Conservation (phyloP, 2,888 invertebrate genomes). For the Deilephila elpenor region DNA sequence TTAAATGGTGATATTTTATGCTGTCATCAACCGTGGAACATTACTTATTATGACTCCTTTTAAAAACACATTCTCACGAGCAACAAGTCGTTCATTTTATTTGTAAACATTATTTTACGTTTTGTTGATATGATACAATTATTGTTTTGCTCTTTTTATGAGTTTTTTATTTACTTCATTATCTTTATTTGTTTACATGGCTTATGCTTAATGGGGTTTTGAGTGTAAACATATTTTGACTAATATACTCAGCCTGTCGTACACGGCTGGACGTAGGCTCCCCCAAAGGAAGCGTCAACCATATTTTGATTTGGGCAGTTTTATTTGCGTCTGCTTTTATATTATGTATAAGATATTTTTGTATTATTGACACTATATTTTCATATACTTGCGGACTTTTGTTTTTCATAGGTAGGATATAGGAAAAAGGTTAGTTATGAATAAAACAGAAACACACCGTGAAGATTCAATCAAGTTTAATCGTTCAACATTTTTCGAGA, state of each 20-base stretch:
- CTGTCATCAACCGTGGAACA: neutral
- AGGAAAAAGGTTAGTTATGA: slow-evolving; percentile 35
- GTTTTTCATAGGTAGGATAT: neutral
- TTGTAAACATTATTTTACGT: slow-evolving; percentile 1
- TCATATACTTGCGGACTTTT: neutral
- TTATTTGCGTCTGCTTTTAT: no score
- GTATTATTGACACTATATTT: neutral
- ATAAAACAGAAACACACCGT: slow-evolving; percentile 54
- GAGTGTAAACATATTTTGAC: no score
- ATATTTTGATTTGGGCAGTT: no score
- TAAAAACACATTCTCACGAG: neutral
- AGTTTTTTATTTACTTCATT: neutral
- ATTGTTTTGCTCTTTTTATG: neutral
- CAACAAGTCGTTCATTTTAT: neutral
- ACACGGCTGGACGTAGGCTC: no score
- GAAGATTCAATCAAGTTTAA: slow-evolving; percentile 79
- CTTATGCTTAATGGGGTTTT: no score
- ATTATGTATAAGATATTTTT: no score
- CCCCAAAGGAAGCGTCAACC: no score
- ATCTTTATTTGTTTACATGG: neutral
- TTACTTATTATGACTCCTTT: neutral
- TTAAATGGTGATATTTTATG: neutral
- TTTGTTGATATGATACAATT: neutral
- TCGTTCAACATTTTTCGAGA: slow-evolving; percentile 80
- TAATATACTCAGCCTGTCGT: no score